Conservation (phyloP, 2,888 invertebrate species). For the Hipparchia semele region DNA sequence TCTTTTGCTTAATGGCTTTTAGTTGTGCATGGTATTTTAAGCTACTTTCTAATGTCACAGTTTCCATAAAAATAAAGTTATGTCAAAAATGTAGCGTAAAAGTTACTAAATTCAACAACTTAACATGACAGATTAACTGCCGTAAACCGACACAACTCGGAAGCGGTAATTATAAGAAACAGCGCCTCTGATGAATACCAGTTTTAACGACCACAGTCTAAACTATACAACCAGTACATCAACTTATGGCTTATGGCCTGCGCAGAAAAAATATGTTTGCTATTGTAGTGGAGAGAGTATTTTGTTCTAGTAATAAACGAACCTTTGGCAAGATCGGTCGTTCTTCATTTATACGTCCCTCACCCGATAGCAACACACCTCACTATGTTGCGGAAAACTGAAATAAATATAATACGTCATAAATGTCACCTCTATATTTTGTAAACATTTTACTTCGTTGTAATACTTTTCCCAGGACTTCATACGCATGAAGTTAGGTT, state of each 20-base stretch:
- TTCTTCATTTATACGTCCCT: too few relatives aligned
- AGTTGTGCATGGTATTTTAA: neutral
- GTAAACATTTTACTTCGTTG: too few relatives aligned
- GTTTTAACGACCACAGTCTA: constrained; percentile 10
- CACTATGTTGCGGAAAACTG: too few relatives aligned
- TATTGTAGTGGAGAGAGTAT: too few relatives aligned
- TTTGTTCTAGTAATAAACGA: too few relatives aligned
- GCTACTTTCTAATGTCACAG: neutral
- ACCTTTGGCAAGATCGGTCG: too few relatives aligned
- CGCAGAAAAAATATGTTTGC: neutral
- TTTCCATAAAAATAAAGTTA: neutral
- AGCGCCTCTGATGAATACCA: constrained; percentile 19
- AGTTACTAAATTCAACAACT: constrained; percentile 18
- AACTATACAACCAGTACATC: neutral
- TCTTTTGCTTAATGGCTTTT: too few relatives aligned
- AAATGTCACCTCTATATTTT: too few relatives aligned
- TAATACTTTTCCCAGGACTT: too few relatives aligned
- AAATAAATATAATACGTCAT: too few relatives aligned
- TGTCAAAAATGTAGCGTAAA: constrained; percentile 1
- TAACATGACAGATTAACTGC: constrained; percentile 22
- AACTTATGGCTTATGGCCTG: neutral
- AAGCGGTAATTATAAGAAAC: constrained; percentile 26
- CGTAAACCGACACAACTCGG: constrained; percentile 3
- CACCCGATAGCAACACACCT: too few relatives aligned
- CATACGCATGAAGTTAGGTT: too few relatives aligned